Evolutionary conservation across 2,888 invertebrate genomes (phyloP).

Genomic region (Campoplex capitator): DNA sequence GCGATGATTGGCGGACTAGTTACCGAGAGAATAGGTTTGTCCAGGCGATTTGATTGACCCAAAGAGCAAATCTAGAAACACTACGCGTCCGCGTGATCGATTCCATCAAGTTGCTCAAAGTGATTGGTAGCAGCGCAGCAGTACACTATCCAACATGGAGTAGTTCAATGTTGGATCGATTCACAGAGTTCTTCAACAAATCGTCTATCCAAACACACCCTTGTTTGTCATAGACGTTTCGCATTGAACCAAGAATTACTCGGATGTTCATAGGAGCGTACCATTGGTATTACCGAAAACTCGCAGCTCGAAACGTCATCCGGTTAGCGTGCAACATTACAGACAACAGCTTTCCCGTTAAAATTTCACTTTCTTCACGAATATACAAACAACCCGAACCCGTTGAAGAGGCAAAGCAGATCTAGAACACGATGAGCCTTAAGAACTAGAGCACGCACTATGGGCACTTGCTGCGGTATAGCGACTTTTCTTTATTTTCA

Average conservation of each 20-base stretch:
- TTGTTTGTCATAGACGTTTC: neutral
- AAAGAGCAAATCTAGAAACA: conserved; percentile 25
- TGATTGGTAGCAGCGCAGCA: neutral
- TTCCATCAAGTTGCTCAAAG: conserved; percentile 28
- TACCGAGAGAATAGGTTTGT: conserved; percentile 30
- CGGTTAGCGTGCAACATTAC: neutral
- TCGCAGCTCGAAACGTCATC: neutral
- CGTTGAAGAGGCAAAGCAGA: conserved; percentile 20
- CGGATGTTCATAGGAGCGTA: neutral
- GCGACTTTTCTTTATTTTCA: too few relatives aligned
- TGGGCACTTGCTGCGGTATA: conserved; percentile 46
- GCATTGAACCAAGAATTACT: neutral
- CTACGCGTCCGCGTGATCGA: conserved; percentile 26
- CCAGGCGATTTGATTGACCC: conserved; percentile 47
- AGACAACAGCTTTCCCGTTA: conserved; percentile 12
- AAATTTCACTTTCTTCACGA: conserved; percentile 25
- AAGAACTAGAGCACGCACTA: conserved; percentile 61
- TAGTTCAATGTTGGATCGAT: conserved; percentile 27
- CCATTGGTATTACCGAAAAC: neutral
- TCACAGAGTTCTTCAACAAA: neutral
- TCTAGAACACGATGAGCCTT: conserved; percentile 57
- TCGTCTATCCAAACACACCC: neutral
- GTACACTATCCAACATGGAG: conserved; percentile 2
- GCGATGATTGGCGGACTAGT: conserved; percentile 57
- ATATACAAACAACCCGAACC: neutral